Conservation (phyloP, 2,797 vertebrate species). For the Ptychadena robeensis region DNA sequence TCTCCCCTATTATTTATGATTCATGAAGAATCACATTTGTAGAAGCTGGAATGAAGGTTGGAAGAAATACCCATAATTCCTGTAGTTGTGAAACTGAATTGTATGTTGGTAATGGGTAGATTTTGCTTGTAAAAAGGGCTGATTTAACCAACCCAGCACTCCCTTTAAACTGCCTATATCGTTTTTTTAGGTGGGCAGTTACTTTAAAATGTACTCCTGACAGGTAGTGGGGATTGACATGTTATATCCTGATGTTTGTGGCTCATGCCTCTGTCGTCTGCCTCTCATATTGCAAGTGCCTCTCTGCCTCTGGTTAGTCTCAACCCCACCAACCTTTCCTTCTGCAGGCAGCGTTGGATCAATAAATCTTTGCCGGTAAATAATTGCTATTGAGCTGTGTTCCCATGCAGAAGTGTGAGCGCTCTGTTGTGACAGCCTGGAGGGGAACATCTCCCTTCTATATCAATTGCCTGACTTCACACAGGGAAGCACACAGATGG, state of each 20-base stretch:
- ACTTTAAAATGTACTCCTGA: background rate
- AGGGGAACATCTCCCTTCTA: constrained; percentile 76
- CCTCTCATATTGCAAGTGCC: constrained; percentile 14
- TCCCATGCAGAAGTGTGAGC: constrained; percentile 87
- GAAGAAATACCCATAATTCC: too few species aligned
- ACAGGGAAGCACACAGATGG: constrained; percentile 18
- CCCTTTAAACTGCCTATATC: background rate
- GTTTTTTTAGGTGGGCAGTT: background rate
- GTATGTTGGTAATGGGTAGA: too few species aligned
- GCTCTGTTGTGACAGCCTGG: constrained; percentile 81
- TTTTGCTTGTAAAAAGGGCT: background rate
- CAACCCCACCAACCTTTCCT: constrained; percentile 19
- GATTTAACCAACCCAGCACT: background rate
- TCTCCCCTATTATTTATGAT: too few species aligned
- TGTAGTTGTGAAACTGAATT: too few species aligned
- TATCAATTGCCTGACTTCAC: constrained; percentile 77
- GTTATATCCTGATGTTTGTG: background rate
- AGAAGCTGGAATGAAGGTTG: too few species aligned
- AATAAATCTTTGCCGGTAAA: constrained; percentile 87
- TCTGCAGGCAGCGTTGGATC: constrained; percentile 74
- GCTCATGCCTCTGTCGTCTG: background rate
- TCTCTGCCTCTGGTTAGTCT: constrained; percentile 45
- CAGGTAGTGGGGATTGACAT: constrained; percentile 11
- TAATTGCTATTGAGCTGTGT: constrained; percentile 83
- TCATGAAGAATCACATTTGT: too few species aligned